A percentile compares a stretch with the other conserved stretches of the same genome.
These are phyloP conservation scores for Cataglyphis cursor DNA, from an alignment of 2,888 invertebrate genomes.

Conservation along the genomic window DNA sequence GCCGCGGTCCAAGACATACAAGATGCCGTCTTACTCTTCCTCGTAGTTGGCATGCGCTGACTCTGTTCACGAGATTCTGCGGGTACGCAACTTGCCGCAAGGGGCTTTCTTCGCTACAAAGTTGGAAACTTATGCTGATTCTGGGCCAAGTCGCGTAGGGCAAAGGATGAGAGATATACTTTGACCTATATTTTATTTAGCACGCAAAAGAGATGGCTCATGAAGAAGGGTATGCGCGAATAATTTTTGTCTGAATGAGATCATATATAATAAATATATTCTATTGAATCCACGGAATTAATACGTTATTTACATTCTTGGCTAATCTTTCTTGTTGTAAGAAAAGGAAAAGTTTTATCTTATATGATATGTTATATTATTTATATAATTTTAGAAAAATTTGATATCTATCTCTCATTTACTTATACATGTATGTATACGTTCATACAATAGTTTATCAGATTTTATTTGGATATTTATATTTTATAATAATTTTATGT, in stretches of 20 bases:
- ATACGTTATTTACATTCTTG: constrained; percentile 9
- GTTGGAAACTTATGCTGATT: constrained; percentile 79
- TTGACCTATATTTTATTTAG: constrained; percentile 82
- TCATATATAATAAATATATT: constrained; percentile 18
- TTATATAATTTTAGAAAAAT: constrained; percentile 5
- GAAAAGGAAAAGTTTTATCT: not conserved
- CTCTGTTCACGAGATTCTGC: constrained; percentile 74
- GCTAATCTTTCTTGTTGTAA: not conserved
- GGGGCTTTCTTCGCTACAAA: constrained; percentile 71
- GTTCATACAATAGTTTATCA: not conserved
- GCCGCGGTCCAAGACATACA: constrained; percentile 51
- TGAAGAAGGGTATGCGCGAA: not conserved
- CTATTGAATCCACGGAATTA: constrained; percentile 36
- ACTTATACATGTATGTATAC: too few species aligned
- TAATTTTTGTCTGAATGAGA: not conserved
- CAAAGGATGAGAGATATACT: constrained; percentile 71
- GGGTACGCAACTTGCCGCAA: constrained; percentile 77
- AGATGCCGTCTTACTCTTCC: constrained; percentile 13
- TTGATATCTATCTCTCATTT: not conserved
- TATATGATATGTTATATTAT: not conserved
- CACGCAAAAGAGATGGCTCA: constrained; percentile 10
- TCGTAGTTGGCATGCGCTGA: constrained; percentile 61
- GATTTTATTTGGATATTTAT: not conserved
- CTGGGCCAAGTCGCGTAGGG: constrained; percentile 57
- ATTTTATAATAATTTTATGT: not conserved